A percentile compares a stretch with the other conserved stretches of the same genome.
Conservation (phyloP, 1,140 invertebrate species). For the Atta colombica region DNA sequence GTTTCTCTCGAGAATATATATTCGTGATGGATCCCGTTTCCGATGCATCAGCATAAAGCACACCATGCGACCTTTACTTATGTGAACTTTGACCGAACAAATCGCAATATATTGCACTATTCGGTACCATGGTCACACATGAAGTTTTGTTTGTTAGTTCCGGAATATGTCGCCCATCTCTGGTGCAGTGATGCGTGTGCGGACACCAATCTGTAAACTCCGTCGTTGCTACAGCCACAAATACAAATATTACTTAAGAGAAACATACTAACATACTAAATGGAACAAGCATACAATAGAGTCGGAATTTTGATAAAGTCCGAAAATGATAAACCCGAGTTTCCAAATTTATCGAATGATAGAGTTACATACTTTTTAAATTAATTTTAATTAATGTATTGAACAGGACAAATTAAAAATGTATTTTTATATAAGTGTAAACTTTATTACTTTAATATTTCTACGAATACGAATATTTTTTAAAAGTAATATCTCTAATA, state of each 20-base stretch:
- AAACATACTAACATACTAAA: neutral
- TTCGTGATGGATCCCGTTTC: slow-evolving; percentile 28
- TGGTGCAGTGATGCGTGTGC: neutral
- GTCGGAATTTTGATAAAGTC: slow-evolving; percentile 10
- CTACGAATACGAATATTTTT: no score
- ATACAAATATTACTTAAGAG: slow-evolving; percentile 30
- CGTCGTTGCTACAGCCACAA: neutral
- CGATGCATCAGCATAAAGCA: slow-evolving; percentile 6
- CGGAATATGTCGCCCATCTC: slow-evolving; percentile 2
- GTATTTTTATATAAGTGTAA: neutral
- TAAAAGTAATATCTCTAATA: no score
- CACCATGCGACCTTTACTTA: slow-evolving; percentile 2
- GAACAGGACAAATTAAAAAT: neutral
- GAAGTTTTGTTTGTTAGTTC: slow-evolving; percentile 33
- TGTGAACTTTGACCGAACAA: slow-evolving; percentile 26
- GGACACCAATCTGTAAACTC: slow-evolving; percentile 27
- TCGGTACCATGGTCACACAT: slow-evolving; percentile 19
- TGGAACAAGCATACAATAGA: neutral
- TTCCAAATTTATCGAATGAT: neutral
- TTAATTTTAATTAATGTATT: neutral
- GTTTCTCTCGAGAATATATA: slow-evolving; percentile 1
- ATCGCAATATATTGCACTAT: slow-evolving; percentile 38
- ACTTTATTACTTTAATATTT: no score
- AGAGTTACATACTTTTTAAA: neutral
- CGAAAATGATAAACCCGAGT: neutral